Base-by-base conservation (phyloP, 2,888 invertebrate species). In the Ischnura elegans region DNA sequence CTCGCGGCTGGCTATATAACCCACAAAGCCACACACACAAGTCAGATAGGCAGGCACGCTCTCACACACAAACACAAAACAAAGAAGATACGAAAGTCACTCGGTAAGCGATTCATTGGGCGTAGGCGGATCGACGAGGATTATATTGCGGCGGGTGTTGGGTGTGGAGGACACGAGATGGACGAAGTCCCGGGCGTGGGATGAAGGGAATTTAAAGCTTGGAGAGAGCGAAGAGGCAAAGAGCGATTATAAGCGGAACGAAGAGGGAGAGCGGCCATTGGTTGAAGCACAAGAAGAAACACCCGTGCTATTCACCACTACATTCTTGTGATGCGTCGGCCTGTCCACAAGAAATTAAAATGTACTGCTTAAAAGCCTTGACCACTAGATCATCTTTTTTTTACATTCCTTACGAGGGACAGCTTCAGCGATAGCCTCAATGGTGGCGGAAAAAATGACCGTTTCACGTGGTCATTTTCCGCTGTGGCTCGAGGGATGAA, bases 101-200 rank as follows among this genome's bases (percentile, higher is more conserved):
- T 66, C n/a, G 25, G 43, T 25, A 76, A 25, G 43, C 55, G 61
- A 90, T 61, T 61, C 43, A 43, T 25, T 61, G 86, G 86, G 86
- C 86, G 86, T 86, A 4, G 86, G 86, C 86, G 86, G 46, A 86
- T 43, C 45, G 13, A 45, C 43, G 19, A 86, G 86, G 86, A 86
- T 86, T 86, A 86, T 86, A 86, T 45, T 43, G 45, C 46, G 45
- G 86, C 46, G 36, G 43, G 43, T 85, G 46, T 45, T n/a, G 86
- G 43, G 76, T 76, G 76, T 36, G 36, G 86, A 86, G 45, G 86
- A 76, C 29, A 36, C 29, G 76, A 13, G 36, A 76, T 13, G 76
- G 36, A 76, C 3, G 61, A 21, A 36, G 10, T 76, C 76, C 61
- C 16, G 61, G 61, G 61, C 51, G 51, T 4, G n/a, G 61, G 61